Evolutionary conservation across 2,797 vertebrate species (phyloP), one percentile per base, ranked within the genome.

Genomic region (Peromyscus eremicus): DNA sequence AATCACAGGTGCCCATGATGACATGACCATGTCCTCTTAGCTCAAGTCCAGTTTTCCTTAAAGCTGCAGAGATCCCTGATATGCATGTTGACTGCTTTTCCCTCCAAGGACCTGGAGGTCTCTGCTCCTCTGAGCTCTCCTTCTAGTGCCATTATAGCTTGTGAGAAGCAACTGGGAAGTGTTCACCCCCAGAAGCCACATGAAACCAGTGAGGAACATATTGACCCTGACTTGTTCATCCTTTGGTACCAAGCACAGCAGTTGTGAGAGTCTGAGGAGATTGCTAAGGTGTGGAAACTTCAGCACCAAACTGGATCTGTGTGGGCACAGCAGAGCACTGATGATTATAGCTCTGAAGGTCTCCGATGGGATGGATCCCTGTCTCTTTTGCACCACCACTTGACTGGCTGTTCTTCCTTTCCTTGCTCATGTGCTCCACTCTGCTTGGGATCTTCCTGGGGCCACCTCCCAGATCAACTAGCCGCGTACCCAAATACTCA

Each of bases 381-480:
- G 5, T 16, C 66, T 7, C 43, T 70, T 32, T 52, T 9, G 11
- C 0, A n/a, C 32, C 0, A 2, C 11, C 21, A 9, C 40, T 32
- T 16, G 34, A 6, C 0, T 60, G 32, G 17, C 43, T 86, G 52
- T 49, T 32, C 16, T n/a, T 13, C 7, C 34, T 49, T 90, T 23
- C 43, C 13, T 10, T 3, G 5, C 6, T 73, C 5, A 4, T 32
- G 34, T 73, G 55, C 40, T 73, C 40, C 11, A 70, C 13, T 40
- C 57, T 32, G 5, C 6, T 19, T 55, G 37, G 29, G 80, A 52
- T 34, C 19, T 79, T 91, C 80, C 83, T n/a, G 19, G 62, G 32
- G 8, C 73, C 57, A 85, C 9, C 6, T 40, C 55, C n/a, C 9
- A 49, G 43, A 21, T 32, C 55, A 70, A 70, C 7, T 9, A 14